These are phyloP conservation scores for Byasa hedistus DNA, from an alignment of 2,888 invertebrate species.

Conservation along the genomic window DNA sequence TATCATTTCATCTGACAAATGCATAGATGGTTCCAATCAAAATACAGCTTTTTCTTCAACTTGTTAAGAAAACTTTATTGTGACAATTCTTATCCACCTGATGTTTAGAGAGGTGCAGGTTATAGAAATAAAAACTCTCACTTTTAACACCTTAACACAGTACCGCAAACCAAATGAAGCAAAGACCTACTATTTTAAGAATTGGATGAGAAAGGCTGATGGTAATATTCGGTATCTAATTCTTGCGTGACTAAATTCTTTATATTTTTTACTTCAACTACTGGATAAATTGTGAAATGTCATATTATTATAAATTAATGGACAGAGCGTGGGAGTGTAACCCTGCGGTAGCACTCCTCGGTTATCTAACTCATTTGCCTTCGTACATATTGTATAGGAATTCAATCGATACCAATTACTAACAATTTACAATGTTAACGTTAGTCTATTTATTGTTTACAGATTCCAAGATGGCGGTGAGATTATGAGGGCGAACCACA, in stretches of 20 bases:
- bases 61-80: background rate
- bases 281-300: background rate
- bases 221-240: no score
- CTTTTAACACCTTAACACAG: background rate
- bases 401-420: constrained; percentile 25
- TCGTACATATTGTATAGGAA: constrained; percentile 13
- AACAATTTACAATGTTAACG: constrained; percentile 30
- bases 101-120: background rate
- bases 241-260: no score
- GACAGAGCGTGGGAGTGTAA: constrained; percentile 16
- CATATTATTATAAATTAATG: background rate
- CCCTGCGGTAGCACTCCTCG: constrained; percentile 14
- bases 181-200: background rate
- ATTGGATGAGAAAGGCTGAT: background rate
- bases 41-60: no score
- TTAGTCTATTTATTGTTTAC: constrained; percentile 51
- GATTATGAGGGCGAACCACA: constrained; percentile 63
- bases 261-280: no score
- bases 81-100: background rate
- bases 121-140: background rate
- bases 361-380: constrained; percentile 16
- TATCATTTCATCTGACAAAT: constrained; percentile 8
- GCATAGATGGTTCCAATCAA: no score
- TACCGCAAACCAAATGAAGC: background rate
- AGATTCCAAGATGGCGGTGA: constrained; percentile 65